Conservation (phyloP, 2,888 invertebrate species). For the Teleogryllus oceanicus region DNA sequence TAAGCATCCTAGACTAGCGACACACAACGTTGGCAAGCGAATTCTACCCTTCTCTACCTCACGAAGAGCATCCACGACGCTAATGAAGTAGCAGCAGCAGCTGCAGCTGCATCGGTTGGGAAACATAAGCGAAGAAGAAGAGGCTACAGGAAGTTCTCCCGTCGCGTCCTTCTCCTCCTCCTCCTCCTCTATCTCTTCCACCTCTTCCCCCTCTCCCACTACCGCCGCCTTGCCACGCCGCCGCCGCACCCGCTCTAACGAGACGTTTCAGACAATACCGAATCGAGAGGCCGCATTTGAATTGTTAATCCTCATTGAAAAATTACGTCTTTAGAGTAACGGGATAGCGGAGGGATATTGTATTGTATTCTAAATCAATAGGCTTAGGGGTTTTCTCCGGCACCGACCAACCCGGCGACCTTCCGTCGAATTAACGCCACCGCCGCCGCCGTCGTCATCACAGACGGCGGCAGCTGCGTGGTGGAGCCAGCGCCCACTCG, state of each 20-base stretch:
- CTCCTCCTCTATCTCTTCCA: not conserved
- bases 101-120: no score
- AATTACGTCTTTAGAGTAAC: constrained; percentile 10
- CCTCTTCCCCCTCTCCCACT: not conserved
- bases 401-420: not conserved
- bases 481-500: no score
- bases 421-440: not conserved
- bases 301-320: constrained; percentile 7
- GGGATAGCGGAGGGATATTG: constrained; percentile 7
- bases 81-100: no score
- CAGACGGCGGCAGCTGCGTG: no score
- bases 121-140: not conserved
- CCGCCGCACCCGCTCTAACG: constrained; percentile 22
- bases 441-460: not conserved
- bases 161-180: not conserved
- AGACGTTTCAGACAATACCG: constrained; percentile 10
- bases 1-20: no score
- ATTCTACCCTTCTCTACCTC: no score
- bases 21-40: no score
- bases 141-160: not conserved
- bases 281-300: constrained; percentile 9
- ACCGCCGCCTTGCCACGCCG: not conserved
- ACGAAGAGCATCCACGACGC: no score
- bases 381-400: not conserved
- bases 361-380: constrained; percentile 18